These are phyloP conservation scores for Rhabdomys dilectus DNA, from an alignment of 2,113 vertebrate species.

Conservation along the genomic window DNA sequence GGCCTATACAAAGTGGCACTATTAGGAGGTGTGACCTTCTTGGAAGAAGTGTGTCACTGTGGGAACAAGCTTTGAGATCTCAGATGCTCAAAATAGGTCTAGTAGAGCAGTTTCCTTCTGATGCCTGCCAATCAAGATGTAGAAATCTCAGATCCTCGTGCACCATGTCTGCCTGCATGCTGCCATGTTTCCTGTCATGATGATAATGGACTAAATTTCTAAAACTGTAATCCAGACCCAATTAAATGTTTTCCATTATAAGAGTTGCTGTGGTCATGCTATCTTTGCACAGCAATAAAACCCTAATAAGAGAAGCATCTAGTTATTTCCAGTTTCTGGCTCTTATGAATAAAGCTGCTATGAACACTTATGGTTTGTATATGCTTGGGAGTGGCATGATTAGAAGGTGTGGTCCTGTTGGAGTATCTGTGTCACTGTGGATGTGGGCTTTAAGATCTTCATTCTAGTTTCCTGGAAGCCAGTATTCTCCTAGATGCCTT, in stretches of 20 bases:
- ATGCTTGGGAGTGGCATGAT: too few species aligned
- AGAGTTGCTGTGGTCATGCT: neutral
- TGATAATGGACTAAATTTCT: neutral
- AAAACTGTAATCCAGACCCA: neutral
- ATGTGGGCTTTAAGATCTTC: too few species aligned
- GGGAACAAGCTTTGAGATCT: neutral
- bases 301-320: neutral
- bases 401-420: too few species aligned
- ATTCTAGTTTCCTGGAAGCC: too few species aligned
- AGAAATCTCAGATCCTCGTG: neutral
- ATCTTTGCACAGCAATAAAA: neutral
- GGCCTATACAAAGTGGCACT: neutral
- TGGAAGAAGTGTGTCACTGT: neutral
- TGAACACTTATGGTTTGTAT: neutral
- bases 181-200: neutral
- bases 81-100: neutral
- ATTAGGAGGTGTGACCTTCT: neutral
- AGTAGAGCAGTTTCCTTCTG: neutral
- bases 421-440: too few species aligned
- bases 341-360: neutral
- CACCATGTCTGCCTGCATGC: neutral
- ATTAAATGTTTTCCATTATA: neutral
- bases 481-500: too few species aligned
- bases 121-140: neutral
- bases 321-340: neutral